Evolutionary conservation across 2,113 vertebrate species (phyloP).

Genomic region (Callospermophilus lateralis): DNA sequence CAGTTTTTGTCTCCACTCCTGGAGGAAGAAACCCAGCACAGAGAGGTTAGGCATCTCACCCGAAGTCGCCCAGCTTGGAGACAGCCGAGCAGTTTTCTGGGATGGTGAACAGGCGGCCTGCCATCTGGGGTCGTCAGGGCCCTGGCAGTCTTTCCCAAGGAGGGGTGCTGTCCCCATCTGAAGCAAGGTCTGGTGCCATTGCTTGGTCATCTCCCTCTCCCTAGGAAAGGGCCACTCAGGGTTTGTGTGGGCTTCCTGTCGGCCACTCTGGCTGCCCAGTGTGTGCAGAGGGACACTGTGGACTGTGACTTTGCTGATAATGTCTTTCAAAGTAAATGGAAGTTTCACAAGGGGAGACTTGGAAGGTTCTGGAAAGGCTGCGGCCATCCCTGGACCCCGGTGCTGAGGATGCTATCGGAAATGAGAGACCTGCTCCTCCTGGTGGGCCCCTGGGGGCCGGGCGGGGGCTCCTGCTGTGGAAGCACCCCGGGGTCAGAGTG

Average conservation of each 20-base stretch:
- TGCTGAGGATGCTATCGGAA: not conserved
- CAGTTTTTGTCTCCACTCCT: not conserved
- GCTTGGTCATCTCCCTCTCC: not conserved
- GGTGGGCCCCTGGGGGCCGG: not conserved
- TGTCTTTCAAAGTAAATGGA: not conserved
- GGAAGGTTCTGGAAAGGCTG: not conserved
- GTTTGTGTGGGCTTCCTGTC: not conserved
- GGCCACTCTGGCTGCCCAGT: not conserved
- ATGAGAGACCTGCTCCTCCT: not conserved
- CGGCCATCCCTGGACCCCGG: not conserved
- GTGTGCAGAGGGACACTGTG: not conserved
- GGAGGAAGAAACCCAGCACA: not conserved
- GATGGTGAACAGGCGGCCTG: not conserved
- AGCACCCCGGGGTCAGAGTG: not conserved
- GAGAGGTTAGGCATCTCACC: not conserved
- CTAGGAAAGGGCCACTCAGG: not conserved
- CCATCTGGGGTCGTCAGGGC: not conserved
- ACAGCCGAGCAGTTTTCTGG: not conserved
- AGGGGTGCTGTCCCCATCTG: not conserved
- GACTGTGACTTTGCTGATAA: not conserved
- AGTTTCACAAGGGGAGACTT: not conserved
- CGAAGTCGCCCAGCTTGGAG: not conserved
- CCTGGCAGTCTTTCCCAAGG: too few relatives aligned
- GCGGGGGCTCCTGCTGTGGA: rapidly evolving
- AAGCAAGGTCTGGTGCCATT: not conserved